Evolutionary conservation across 2,113 vertebrate species (phyloP).

Genomic region (Limanda limanda): DNA sequence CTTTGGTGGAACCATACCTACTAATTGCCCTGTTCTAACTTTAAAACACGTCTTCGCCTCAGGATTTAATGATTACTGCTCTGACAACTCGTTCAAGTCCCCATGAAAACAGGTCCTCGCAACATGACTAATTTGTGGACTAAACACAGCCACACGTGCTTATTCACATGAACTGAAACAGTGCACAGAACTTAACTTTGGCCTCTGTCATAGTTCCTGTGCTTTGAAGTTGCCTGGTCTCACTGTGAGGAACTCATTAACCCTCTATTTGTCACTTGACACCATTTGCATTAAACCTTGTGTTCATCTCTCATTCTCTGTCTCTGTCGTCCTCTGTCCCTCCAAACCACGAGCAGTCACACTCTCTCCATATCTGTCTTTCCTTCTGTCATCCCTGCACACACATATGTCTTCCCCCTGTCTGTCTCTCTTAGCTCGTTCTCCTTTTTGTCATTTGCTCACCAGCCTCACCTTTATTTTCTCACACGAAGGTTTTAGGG

Average conservation of each 20-base stretch:
- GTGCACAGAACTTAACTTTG: background rate
- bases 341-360: slow-evolving; percentile 47
- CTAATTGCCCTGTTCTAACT: background rate
- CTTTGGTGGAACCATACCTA: background rate
- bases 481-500: background rate
- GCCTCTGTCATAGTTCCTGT: background rate
- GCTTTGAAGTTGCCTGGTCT: background rate
- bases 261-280: slow-evolving; percentile 5
- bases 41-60: background rate
- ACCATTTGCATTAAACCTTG: slow-evolving; percentile 1
- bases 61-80: background rate
- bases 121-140: background rate
- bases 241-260: too few species aligned
- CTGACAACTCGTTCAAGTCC: background rate
- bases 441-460: slow-evolving; percentile 68
- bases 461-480: slow-evolving; percentile 48
- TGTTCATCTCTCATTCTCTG: slow-evolving; percentile 29
- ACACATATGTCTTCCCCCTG: slow-evolving; percentile 73
- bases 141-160: background rate
- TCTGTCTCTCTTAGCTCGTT: slow-evolving; percentile 38
- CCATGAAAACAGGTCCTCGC: background rate
- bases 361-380: slow-evolving; percentile 70
- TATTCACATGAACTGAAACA: background rate
- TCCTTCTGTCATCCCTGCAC: slow-evolving; percentile 62
- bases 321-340: slow-evolving; percentile 35